A percentile compares a stretch with the other conserved stretches of the same genome.
Evolutionary conservation across 2,113 vertebrate species (phyloP).

Genomic region (Ailuropoda melanoleuca): DNA sequence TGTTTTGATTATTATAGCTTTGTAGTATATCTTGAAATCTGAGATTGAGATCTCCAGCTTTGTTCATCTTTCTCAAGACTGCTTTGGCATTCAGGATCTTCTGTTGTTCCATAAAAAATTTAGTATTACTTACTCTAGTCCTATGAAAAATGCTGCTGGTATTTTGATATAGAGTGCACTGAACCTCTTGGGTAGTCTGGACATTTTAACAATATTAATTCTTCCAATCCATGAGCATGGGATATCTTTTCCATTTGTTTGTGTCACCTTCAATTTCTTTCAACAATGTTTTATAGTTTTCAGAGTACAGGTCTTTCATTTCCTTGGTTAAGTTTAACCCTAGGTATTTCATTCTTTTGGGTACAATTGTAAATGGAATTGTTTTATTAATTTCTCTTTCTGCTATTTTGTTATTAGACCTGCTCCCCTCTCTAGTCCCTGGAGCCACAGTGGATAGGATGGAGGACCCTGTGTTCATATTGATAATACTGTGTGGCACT

Average conservation of each 20-base stretch:
- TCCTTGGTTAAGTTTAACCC: background rate
- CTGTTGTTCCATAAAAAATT: background rate
- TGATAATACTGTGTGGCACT: fast-evolving
- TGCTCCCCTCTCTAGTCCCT: background rate
- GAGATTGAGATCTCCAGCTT: background rate
- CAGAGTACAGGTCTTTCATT: background rate
- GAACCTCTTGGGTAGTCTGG: background rate
- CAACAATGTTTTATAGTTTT: background rate
- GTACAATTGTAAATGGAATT: background rate
- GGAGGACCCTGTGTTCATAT: too few relatives aligned
- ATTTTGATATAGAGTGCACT: background rate
- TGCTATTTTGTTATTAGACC: background rate
- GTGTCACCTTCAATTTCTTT: background rate
- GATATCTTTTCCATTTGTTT: background rate
- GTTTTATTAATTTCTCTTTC: background rate
- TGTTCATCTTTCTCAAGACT: background rate
- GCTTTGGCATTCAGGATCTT: background rate
- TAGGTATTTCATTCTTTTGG: background rate
- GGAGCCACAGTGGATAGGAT: background rate
- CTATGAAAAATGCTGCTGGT: background rate
- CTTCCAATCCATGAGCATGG: background rate
- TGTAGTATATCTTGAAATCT: too few relatives aligned
- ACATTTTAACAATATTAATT: background rate
- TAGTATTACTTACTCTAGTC: background rate
- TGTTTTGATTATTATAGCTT: too few relatives aligned